Evolutionary conservation across 2,888 invertebrate species (phyloP).

Genomic region (Drosophila birchii): DNA sequence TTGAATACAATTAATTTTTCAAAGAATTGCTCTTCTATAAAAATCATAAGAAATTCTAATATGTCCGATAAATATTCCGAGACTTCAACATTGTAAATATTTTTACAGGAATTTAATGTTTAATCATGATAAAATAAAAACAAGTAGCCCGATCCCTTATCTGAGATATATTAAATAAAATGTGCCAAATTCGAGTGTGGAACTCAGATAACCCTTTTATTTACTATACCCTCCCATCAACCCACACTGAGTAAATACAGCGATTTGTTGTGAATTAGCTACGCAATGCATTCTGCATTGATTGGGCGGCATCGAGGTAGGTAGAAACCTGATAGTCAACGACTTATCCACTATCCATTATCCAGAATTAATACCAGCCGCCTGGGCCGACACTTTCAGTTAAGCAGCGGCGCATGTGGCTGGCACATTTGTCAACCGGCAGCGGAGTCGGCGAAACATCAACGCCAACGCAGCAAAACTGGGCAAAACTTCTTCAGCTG

Average conservation of each 20-base stretch:
- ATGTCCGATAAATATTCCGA: background rate
- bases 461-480: constrained; percentile 65
- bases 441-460: constrained; percentile 66
- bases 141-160: background rate
- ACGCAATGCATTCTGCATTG: constrained; percentile 59
- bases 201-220: no score
- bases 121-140: background rate
- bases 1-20: background rate
- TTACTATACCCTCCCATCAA: background rate
- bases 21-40: background rate
- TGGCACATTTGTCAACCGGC: constrained; percentile 73
- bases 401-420: constrained; percentile 75
- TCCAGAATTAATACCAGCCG: constrained; percentile 42
- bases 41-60: background rate
- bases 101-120: no score
- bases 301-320: constrained; percentile 62
- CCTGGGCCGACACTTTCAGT: constrained; percentile 65
- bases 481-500: constrained; percentile 33
- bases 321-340: constrained; percentile 46
- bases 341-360: constrained; percentile 23
- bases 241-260: background rate
- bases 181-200: background rate
- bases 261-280: constrained; percentile 52
- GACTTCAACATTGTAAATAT: no score
- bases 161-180: background rate